These are phyloP conservation scores for Lissocephala sabroskyi DNA, from an alignment of 2,888 invertebrate genomes.

Conservation along the genomic window DNA sequence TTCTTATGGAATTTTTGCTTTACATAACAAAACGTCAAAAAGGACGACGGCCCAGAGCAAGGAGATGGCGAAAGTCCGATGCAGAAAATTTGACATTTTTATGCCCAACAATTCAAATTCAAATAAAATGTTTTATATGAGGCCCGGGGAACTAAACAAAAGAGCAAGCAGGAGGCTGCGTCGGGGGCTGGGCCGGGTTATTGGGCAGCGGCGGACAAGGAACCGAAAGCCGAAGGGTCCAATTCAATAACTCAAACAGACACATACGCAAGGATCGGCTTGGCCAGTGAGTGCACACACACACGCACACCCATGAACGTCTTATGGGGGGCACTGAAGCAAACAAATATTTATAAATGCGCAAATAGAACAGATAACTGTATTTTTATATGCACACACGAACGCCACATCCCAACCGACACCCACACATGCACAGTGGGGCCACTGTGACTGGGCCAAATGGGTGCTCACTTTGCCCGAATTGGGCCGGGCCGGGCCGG, in stretches of 20 bases:
- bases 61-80: constrained; percentile 41
- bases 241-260: constrained; percentile 45
- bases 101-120: constrained; percentile 58
- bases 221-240: constrained; percentile 29
- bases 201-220: constrained; percentile 15
- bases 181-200: not conserved
- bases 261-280: no score
- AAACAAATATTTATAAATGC: constrained; percentile 64
- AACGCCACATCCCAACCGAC: constrained; percentile 19
- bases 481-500: constrained; percentile 17
- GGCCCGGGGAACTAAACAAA: constrained; percentile 41
- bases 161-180: constrained; percentile 27
- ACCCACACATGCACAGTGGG: constrained; percentile 15
- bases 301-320: constrained; percentile 5
- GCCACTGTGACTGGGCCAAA: not conserved
- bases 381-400: constrained; percentile 56
- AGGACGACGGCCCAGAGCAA: no score
- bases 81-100: constrained; percentile 64
- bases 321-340: constrained; percentile 36
- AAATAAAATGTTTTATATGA: constrained; percentile 24
- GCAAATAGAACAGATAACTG: constrained; percentile 66
- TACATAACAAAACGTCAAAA: constrained; percentile 7
- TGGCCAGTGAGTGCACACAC: no score
- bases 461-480: constrained; percentile 41
- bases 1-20: constrained; percentile 17